Evolutionary conservation across 2,797 vertebrate genomes (phyloP), one percentile per base, ranked within the genome.

Genomic region (Fringilla coelebs): DNA sequence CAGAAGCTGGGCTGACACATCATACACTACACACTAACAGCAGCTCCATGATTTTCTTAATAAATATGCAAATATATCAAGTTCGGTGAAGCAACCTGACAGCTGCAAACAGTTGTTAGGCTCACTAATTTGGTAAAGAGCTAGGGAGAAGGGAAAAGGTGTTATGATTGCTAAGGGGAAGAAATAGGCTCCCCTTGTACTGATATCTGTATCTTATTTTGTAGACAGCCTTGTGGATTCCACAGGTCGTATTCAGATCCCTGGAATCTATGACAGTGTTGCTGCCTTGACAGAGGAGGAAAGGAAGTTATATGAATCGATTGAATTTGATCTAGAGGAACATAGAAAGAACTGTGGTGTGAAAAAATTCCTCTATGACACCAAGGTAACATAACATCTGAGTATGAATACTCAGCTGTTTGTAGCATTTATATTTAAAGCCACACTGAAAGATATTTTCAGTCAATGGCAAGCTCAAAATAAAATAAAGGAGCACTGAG

Each of bases 201-300:
- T 43, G 40, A 25, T 52, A 40, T 5, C 32, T 68, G 28, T 41
- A 2, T 84, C 40, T 54, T 36, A 54, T 61, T 73, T 84, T 72
- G 32, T 70, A 99, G 99, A 98, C 66, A 98, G 98, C n/a, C 98
- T 99, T 70, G 98, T 99, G 85, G 98, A 98, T 89, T 96, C 98
- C 18, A 98, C 97, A 2, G 99, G 99, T 26, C 97, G 8, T 52
- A 99, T 99, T 96, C 97, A 99, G 88, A 97, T 99, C 87, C 99
- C 99, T 26, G 99, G 99, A 61, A 98, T 99, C 94, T 98, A 98
- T 0, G 98, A 99, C 20, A 98, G 97, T 0, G 97, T 99, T 13
- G 97, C 98, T 17, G 96, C 97, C 7, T 88, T 99, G 61, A 98
- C 97, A 0, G 98, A 98, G 17, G 98, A 99, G 54, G 99, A 99